These are phyloP conservation scores for Digitonthophagus gazella DNA, from an alignment of 2,888 invertebrate genomes.

Conservation along the genomic window DNA sequence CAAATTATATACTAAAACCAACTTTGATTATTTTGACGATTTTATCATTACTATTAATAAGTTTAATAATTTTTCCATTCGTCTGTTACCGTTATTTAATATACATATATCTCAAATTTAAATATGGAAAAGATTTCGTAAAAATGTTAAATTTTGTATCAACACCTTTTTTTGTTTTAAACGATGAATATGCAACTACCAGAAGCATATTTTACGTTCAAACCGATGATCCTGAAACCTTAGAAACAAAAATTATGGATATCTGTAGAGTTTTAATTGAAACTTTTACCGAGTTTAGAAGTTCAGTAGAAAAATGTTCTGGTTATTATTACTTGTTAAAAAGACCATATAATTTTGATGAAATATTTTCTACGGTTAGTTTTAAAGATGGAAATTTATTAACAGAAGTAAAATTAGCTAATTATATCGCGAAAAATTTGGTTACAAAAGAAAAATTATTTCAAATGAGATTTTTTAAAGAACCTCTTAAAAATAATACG, in stretches of 20 bases:
- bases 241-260: not conserved
- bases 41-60: not conserved
- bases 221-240: not conserved
- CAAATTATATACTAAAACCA: no score
- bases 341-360: not conserved
- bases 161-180: not conserved
- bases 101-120: not conserved
- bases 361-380: not conserved
- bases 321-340: not conserved
- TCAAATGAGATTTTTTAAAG: not conserved
- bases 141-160: not conserved
- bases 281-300: not conserved
- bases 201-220: not conserved
- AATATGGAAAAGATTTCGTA: not conserved
- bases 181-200: not conserved
- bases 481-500: not conserved
- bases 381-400: not conserved
- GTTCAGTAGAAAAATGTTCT: not conserved
- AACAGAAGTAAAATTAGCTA: no score
- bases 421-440: no score
- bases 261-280: not conserved
- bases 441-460: not conserved
- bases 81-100: not conserved
- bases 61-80: not conserved
- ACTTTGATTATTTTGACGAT: not conserved